These are phyloP conservation scores for Therioaphis trifolii DNA, from an alignment of 2,888 invertebrate species.

Conservation along the genomic window DNA sequence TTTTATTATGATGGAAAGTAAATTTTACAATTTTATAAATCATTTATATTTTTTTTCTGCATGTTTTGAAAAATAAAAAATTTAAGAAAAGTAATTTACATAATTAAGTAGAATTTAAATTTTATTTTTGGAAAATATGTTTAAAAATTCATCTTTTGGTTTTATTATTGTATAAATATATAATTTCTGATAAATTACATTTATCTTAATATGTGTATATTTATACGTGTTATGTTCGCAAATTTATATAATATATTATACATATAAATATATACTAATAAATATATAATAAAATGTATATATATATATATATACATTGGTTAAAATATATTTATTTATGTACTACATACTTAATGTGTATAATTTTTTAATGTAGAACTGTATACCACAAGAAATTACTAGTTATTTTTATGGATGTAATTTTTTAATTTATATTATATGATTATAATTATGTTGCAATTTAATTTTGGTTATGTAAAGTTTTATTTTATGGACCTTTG, in stretches of 20 bases:
- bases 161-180: conserved; percentile 47
- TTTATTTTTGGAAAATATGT: conserved; percentile 57
- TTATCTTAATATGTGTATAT: conserved; percentile 5
- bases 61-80: conserved; percentile 41
- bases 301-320: conserved; percentile 36
- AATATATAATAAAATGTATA: conserved; percentile 2
- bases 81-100: conserved; percentile 30
- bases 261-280: conserved; percentile 39
- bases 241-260: conserved; percentile 23
- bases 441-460: conserved; percentile 51
- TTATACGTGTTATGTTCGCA: conserved; percentile 10
- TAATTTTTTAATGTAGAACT: conserved; percentile 56
- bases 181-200: conserved; percentile 43
- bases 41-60: conserved; percentile 47
- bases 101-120: conserved; percentile 54
- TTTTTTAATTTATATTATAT: conserved; percentile 60
- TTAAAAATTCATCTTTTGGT: conserved; percentile 23
- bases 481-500: conserved; percentile 61
- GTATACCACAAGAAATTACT: conserved; percentile 64
- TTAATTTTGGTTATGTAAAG: conserved; percentile 60
- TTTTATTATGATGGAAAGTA: conserved; percentile 46
- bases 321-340: conserved; percentile 53
- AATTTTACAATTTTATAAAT: conserved; percentile 53
- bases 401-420: conserved; percentile 62
- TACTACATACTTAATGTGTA: conserved; percentile 43